These are phyloP conservation scores for Parauchenoglanis punctatus DNA, from an alignment of 2,797 vertebrate genomes.

Conservation along the genomic window DNA sequence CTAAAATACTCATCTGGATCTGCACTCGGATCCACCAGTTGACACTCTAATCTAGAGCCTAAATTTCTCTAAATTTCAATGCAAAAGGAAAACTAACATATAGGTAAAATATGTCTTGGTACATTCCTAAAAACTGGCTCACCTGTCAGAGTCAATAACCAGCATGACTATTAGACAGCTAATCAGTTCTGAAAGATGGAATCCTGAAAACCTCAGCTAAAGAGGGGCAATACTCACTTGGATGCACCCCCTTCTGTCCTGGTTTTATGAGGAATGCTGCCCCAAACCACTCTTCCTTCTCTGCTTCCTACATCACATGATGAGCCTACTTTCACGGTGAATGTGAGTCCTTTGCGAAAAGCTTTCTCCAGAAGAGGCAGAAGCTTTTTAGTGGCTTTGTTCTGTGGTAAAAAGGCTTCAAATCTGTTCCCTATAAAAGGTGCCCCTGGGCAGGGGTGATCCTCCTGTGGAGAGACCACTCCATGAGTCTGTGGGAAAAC, in stretches of 20 bases:
- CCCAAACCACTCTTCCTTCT: slow-evolving; percentile 62
- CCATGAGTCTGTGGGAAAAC: background rate
- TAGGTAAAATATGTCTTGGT: background rate
- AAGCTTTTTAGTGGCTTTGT: slow-evolving; percentile 55
- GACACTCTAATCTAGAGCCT: background rate
- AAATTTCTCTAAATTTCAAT: background rate
- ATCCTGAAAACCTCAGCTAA: background rate
- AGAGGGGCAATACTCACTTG: slow-evolving; percentile 59
- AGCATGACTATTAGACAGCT: background rate
- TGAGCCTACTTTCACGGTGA: slow-evolving; percentile 59
- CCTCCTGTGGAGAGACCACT: slow-evolving; percentile 55
- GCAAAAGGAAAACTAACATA: background rate
- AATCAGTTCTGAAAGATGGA: background rate
- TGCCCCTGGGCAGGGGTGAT: slow-evolving; percentile 67
- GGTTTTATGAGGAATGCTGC: slow-evolving; percentile 74
- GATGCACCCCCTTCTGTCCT: slow-evolving; percentile 62
- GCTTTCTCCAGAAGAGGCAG: slow-evolving; percentile 64
- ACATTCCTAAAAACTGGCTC: background rate
- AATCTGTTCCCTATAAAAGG: slow-evolving; percentile 69
- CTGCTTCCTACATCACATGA: background rate
- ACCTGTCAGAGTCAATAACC: background rate
- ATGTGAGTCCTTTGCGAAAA: slow-evolving; percentile 65
- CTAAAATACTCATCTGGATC: background rate
- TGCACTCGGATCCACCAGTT: background rate
- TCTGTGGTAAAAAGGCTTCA: slow-evolving; percentile 68